Percentiles rank a stretch among this genome's conserved stretches.
These are phyloP conservation scores for Rallus crepitans DNA, from an alignment of 2,797 vertebrate genomes.

Conservation along the genomic window DNA sequence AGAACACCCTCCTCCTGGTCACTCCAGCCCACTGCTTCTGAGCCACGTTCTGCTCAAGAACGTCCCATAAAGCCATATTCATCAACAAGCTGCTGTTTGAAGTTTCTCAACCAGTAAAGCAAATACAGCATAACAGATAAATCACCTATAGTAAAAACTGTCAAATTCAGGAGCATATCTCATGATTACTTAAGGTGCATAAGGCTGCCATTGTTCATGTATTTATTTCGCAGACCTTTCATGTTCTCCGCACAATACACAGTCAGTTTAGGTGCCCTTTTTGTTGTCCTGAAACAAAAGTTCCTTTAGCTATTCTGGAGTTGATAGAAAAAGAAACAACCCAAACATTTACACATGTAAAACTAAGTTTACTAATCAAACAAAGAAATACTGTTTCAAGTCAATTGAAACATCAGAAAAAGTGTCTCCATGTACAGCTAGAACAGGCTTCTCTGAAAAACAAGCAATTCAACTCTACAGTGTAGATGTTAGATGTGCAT, in stretches of 20 bases:
- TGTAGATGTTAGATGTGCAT: neutral
- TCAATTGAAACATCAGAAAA: neutral
- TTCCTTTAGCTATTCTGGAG: neutral
- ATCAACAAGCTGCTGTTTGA: neutral
- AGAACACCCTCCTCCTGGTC: neutral
- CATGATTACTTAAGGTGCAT: neutral
- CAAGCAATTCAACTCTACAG: neutral
- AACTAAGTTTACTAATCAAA: neutral
- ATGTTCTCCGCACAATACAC: neutral
- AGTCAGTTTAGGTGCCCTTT: neutral
- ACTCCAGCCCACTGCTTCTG: accelerated
- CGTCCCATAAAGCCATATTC: neutral
- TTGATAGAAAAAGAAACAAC: neutral
- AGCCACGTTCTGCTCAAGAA: neutral
- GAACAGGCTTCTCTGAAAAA: slow-evolving; percentile 32
- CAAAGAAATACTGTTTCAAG: neutral
- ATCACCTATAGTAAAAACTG: neutral
- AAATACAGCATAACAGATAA: neutral
- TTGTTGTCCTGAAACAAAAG: no score
- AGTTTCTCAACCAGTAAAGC: neutral
- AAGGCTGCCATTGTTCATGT: neutral
- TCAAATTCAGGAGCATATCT: neutral
- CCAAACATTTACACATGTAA: neutral
- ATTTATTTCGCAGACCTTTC: neutral
- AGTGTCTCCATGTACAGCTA: neutral